These are phyloP conservation scores for Brachionichthys hirsutus DNA, from an alignment of 2,113 vertebrate species.

Conservation along the genomic window DNA sequence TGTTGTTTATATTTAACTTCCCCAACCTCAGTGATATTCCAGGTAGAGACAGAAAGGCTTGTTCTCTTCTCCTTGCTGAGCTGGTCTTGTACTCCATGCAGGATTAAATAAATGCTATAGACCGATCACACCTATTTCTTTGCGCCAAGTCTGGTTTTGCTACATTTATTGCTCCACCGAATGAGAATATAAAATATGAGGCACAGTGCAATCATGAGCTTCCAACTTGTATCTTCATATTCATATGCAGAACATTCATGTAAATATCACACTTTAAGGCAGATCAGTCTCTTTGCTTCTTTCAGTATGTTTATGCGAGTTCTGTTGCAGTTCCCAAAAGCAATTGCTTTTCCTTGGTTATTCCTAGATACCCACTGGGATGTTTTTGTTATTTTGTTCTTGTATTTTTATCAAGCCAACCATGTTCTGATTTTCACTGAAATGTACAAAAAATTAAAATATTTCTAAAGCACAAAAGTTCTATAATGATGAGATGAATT, in stretches of 20 bases:
- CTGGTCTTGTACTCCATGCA: conserved; percentile 25
- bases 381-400: conserved; percentile 67
- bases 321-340: conserved; percentile 60
- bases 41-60: conserved; percentile 32
- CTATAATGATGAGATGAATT: conserved; percentile 36
- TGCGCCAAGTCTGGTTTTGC: conserved; percentile 44
- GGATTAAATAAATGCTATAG: conserved; percentile 29
- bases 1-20: conserved; percentile 38
- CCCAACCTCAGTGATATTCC: conserved; percentile 30
- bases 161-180: conserved; percentile 45
- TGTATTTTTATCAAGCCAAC: conserved; percentile 69
- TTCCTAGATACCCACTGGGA: conserved; percentile 65
- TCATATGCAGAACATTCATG: conserved; percentile 51
- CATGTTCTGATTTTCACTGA: conserved; percentile 73
- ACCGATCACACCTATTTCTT: conserved; percentile 32
- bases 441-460: conserved; percentile 58
- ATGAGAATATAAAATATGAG: conserved; percentile 66
- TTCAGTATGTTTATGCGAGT: conserved; percentile 46
- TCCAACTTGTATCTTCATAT: conserved; percentile 58
- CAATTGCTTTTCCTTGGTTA: conserved; percentile 70
- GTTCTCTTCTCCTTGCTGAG: conserved; percentile 28
- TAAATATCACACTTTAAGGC: conserved; percentile 66
- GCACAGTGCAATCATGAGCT: conserved; percentile 71
- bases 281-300: conserved; percentile 31
- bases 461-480: conserved; percentile 76